A percentile compares a stretch with the other conserved stretches of the same genome.
Evolutionary conservation across 2,888 invertebrate genomes (phyloP).

Genomic region (Drosophila robusta): DNA sequence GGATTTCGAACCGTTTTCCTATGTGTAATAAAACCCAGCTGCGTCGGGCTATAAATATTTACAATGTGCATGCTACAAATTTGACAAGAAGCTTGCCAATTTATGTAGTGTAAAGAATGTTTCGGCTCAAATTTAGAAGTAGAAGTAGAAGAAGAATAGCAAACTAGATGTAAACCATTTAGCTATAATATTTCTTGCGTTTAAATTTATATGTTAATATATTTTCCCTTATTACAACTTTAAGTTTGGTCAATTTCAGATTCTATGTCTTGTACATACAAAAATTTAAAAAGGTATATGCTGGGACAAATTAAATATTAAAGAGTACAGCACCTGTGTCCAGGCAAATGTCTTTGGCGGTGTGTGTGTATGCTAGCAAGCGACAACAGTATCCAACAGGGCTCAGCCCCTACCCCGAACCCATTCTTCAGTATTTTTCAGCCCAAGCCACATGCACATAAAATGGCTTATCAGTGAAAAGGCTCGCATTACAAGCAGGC

Average conservation of each 20-base stretch:
- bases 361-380: slow-evolving; percentile 15
- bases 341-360: slow-evolving; percentile 20
- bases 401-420: slow-evolving; percentile 46
- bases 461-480: slow-evolving; percentile 74
- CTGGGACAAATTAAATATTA: slow-evolving; percentile 47
- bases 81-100: background rate
- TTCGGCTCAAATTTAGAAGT: background rate
- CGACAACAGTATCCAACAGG: slow-evolving; percentile 65
- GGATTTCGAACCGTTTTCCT: background rate
- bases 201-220: background rate
- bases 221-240: background rate
- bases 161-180: background rate
- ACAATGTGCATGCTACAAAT: slow-evolving; percentile 5
- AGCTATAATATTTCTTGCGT: background rate
- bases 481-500: slow-evolving; percentile 66
- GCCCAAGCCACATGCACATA: slow-evolving; percentile 45
- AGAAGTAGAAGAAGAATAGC: no score
- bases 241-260: background rate
- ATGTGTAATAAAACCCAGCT: slow-evolving; percentile 22
- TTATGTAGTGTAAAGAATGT: background rate
- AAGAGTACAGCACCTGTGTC: slow-evolving; percentile 39
- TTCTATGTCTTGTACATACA: background rate
- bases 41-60: slow-evolving; percentile 12
- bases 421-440: background rate
- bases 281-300: background rate